These are phyloP conservation scores for Platycercus adscitus DNA, from an alignment of 2,113 vertebrate species.

Conservation along the genomic window DNA sequence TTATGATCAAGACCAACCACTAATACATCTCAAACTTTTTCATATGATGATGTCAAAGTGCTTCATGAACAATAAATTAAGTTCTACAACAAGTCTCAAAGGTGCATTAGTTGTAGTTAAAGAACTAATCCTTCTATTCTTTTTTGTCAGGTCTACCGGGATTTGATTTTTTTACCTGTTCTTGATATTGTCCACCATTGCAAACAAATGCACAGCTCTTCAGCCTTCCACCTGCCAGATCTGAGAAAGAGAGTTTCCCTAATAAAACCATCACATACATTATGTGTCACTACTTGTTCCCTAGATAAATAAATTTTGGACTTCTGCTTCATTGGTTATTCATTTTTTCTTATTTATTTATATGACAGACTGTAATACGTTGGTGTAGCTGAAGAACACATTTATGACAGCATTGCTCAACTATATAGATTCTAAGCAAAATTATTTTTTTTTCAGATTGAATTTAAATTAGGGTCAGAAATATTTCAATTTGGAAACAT, in stretches of 20 bases:
- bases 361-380: neutral
- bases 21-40: neutral
- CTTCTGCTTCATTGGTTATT: neutral
- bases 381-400: neutral
- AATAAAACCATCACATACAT: neutral
- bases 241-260: neutral
- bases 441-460: neutral
- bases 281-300: neutral
- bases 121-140: neutral
- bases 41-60: neutral
- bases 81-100: neutral
- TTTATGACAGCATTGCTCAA: neutral
- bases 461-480: neutral
- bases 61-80: neutral
- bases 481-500: neutral
- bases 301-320: neutral
- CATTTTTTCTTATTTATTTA: neutral
- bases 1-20: neutral
- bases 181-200: neutral
- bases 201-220: neutral
- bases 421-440: neutral
- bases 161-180: neutral
- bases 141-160: neutral
- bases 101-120: neutral
- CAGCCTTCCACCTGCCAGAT: neutral